Base-by-base conservation (phyloP, 2,113 vertebrate genomes). In the Mus pahari region DNA sequence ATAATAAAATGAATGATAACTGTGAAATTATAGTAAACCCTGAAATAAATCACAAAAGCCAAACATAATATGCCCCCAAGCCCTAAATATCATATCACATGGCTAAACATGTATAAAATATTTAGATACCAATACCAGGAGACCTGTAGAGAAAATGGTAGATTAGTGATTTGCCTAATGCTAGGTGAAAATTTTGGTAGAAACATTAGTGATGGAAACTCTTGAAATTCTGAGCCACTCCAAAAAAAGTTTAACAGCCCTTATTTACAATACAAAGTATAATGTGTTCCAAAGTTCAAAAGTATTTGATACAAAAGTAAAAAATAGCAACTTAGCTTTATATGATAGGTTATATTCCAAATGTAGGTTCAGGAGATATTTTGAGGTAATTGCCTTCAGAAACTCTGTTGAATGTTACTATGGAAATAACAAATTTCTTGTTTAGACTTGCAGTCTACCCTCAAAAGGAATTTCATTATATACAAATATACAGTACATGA, bases 81-180 rank as follows among this genome's bases (percentile, higher is more conserved):
- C 11, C 19, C 50, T 55, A 22, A 48, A 36, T 79, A 81, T 79
- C 10, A 58, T 24, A 81, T n/a, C 79, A 0, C 12, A 71, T 60
- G 22, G 71, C 58, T 92, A 14, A 90, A 39, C 62, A 90, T 64
- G 74, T 10, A 45, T 39, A 86, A 93, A 77, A 60, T 83, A 93
- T 14, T 11, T 4, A 60, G 17, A 78, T 82, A 73, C 6, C 3
- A 14, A 64, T 13, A 71, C 14, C 0, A 81, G 8, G 1, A 50
- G 89, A 89, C 45, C 8, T 86, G 1, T 74, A 60, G 20, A 90
- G 8, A 94, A 14, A 55, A 60, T 45, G 5, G 16, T 60, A 79
- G 3, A 42, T 77, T 82, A 96, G 19, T 77, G 17, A 2, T 39
- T 94, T 14, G 6, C 17, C 13, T 77, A 3, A 33, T 64, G 8